Base-by-base conservation (phyloP, 2,888 invertebrate genomes). In the Parnassius glacialis region DNA sequence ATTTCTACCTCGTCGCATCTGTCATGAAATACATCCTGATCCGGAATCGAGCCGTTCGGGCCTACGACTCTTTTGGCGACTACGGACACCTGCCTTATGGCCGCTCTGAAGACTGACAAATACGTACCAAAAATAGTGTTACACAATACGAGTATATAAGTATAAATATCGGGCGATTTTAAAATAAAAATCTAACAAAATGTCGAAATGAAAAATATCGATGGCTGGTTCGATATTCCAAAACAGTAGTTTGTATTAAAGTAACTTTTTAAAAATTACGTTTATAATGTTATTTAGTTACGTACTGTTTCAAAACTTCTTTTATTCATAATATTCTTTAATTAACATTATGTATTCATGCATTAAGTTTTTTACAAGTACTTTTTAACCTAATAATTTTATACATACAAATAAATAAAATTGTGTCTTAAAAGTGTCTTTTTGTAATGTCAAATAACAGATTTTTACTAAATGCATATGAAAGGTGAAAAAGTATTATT, bases 81-180 rank as follows among this genome's bases (percentile, higher is more conserved):
- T 96, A 95, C 70, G 95, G 95, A 1, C 95, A 95, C 72, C 91
- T 95, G 87, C 85, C 95, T 65, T 95, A 95, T 73, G 95, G 95
- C 11, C 90, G 94, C 65, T 93, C 93, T 61, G 92, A 90, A 44
- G 86, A 88, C 74, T 89, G 88, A 89, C 88, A 70, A 65, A 67
- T 68, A 64, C 70, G 58, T 61, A 58, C 61, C 48, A 42, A 52
- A 48, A 48, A 12, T 66, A 64, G 57, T 67, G 53, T 41, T 61
- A 64, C 16, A 42, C 56, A 57, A 41, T 52, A 20, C 20, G 20
- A 20, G 2, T 20, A 16, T 57, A 68, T 54, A 61, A 53, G 53
- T 47, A 68, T 69, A 59, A 70, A 71, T 58, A 70, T 70, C 54
- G 34, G 75, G 58, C 59, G 44, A 56, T 12, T 41, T 54, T 51